Base-by-base conservation (phyloP, 2,888 invertebrate species). In the Chouioia cunea region DNA sequence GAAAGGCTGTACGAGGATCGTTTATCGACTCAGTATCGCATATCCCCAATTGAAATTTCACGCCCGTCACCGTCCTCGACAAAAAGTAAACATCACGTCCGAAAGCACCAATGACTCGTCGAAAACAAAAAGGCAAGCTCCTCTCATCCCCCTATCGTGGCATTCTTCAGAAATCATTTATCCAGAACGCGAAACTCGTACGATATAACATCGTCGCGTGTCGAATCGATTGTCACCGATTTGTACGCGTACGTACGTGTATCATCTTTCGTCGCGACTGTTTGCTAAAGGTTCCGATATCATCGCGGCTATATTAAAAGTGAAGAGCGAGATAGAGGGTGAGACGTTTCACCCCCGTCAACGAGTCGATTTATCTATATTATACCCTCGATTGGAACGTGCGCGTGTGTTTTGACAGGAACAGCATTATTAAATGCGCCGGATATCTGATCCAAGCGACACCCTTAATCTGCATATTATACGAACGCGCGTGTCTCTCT, bases 381-480 rank as follows among this genome's bases (percentile, higher is more conserved):
- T 85, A 85, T 83, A 83, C 83, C 82, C 83, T 82, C 83, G 80
- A 82, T 83, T 84, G 82, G 79, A 4, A 14, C 44, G 36, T 43
- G 53, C 50, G 65, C 81, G 81, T 81, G 79, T 85, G 84, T 85
- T 85, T 85, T 85, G 85, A 85, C 85, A 85, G 83, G 83, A 83
- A 84, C 85, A 83, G 83, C 80, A 84, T 85, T 85, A 85, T 85
- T 85, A 85, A 85, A 84, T 84, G 82, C 79, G 80, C 81, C 75
- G 79, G 82, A 83, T 84, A 85, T 84, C 84, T 82, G 85, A 85
- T 85, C 80, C 58, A 53, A 79, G 78, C 79, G 77, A 83, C 83
- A 82, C 84, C 83, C 84, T 80, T 83, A 83, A 85, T 85, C 83
- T 85, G 81, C 84, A 85, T 85, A 85, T 84, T 84, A 83, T 80